Base-by-base conservation (phyloP, 2,888 invertebrate species). In the Leucophenga maculata region DNA sequence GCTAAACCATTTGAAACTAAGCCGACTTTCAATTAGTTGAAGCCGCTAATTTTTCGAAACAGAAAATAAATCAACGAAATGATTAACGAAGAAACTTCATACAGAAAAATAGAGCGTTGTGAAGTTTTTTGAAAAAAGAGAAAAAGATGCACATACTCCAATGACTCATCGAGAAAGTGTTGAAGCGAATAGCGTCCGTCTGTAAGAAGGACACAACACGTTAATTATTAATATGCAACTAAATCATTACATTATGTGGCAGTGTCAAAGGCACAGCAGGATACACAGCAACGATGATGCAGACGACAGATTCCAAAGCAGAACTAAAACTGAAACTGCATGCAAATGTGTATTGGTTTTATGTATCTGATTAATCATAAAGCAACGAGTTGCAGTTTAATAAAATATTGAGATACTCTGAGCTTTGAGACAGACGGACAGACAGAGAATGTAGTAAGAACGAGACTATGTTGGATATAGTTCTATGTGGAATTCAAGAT, bases 181-280 rank as follows among this genome's bases (percentile, higher is more conserved):
- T 54, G 54, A 65, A 65, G 54, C 54, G 54, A 39, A 13, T 54
- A 3, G 18, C 16, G 32, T 31, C 1, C 16, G 32, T 31, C 1
- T 52, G 39, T 14, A 4, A n/a, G 22, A 26, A 18, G 22, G 62
- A 65, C 71, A 65, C 67, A 77, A 75, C 80, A 75, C 71, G 78
- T 80, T 85, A 83, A 86, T 85, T 85, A 85, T 84, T 83, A 78
- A 84, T 77, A 80, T 77, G 78, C 79, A 85, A 79, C 79, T 86
- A 86, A 85, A 85, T 85, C 85, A 85, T 84, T 86, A 82, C 85
- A 85, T 84, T 85, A 80, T 79, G 79, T 84, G 85, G 72, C 78
- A 79, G 78, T 85, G 85, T 85, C 85, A 84, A 84, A 84, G 72
- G 74, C 85, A 69, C 85, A 81, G 85, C 86, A 76, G 79, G 85